phyloP scores from a whole-genome alignment of 2,113 vertebrate species.

The Scalopus aquaticus region DNA sequence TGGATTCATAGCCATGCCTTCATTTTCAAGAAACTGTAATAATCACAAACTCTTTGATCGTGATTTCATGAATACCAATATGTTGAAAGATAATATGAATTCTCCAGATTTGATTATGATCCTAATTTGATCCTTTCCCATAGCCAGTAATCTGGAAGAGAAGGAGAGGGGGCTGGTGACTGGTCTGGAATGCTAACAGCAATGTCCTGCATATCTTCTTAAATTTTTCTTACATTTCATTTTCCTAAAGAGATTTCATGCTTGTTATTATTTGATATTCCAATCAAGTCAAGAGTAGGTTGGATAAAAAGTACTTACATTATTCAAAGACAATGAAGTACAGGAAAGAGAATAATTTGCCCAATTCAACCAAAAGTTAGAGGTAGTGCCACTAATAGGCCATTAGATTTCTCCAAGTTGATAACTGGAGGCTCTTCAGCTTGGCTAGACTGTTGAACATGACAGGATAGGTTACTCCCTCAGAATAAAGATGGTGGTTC shows the following conservation, averaged over 20 bases:
- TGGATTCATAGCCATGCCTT: background rate
- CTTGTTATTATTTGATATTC: background rate
- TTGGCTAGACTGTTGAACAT: background rate
- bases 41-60: background rate
- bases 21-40: background rate
- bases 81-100: background rate
- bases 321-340: background rate
- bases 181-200: background rate
- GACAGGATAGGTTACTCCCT: background rate
- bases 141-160: background rate
- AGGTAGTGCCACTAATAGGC: background rate
- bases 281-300: background rate
- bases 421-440: background rate
- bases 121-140: background rate
- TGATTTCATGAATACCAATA: background rate
- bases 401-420: background rate
- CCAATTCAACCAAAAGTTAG: background rate
- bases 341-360: background rate
- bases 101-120: background rate
- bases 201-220: background rate
- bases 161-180: background rate
- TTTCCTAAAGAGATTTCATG: background rate
- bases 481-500: background rate
- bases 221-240: constrained; percentile 11
- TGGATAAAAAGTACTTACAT: background rate